Conservation (phyloP, 2,113 vertebrate genomes). For the Orthochromis indermauri region DNA sequence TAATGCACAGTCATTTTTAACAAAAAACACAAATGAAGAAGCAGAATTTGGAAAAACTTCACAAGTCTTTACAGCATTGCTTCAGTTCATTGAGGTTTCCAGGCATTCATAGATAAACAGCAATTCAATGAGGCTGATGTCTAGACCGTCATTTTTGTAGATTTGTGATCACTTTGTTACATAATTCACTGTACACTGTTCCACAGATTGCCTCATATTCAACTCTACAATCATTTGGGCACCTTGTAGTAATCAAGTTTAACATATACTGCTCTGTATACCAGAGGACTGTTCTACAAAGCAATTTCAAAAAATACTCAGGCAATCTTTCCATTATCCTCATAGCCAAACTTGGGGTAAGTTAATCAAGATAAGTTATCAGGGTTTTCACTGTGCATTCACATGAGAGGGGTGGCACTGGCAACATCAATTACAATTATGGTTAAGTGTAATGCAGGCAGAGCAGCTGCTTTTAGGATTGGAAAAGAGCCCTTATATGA, state of each 20-base stretch:
- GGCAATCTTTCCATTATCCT: background rate
- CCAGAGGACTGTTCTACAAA: background rate
- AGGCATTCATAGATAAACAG: background rate
- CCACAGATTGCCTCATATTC: background rate
- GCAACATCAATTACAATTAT: background rate
- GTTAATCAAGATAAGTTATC: background rate
- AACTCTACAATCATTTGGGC: background rate
- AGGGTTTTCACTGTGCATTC: background rate
- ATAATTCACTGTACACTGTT: background rate
- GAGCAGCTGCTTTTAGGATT: background rate
- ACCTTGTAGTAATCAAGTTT: background rate
- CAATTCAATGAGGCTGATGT: background rate
- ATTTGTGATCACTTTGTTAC: background rate
- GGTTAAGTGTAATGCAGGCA: background rate
- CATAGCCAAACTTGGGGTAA: background rate
- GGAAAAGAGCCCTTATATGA: background rate
- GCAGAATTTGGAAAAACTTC: background rate
- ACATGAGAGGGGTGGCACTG: background rate
- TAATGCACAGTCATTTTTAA: background rate
- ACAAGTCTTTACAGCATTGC: background rate
- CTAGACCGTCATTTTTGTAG: background rate
- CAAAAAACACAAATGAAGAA: background rate
- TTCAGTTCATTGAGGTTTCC: background rate
- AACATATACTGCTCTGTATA: background rate
- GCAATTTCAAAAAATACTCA: background rate